These are phyloP conservation scores for Chymomyza caudatula DNA, from an alignment of 2,888 invertebrate species.

Conservation along the genomic window DNA sequence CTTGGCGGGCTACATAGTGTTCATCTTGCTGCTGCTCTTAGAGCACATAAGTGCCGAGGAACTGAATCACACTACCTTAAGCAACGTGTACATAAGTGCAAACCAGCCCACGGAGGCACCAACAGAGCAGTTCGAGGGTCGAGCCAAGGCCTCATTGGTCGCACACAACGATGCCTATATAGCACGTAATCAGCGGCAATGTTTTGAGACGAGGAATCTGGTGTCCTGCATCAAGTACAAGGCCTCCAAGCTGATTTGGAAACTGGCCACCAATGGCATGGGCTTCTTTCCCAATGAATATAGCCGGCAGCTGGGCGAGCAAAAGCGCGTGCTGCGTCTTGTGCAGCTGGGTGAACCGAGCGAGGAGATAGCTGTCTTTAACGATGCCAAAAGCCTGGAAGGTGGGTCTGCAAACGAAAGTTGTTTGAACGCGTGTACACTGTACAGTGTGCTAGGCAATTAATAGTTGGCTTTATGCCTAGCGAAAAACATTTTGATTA, in stretches of 20 bases:
- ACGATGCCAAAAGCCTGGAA: constrained; percentile 69
- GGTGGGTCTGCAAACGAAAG: constrained; percentile 53
- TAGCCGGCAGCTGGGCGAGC: constrained; percentile 58
- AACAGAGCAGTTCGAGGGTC: background rate
- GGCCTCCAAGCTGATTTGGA: constrained; percentile 73
- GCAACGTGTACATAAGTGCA: constrained; percentile 8
- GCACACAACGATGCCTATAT: constrained; percentile 72
- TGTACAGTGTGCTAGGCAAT: constrained; percentile 35
- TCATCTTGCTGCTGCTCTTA: constrained; percentile 45
- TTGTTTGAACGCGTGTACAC: background rate
- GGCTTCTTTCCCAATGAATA: constrained; percentile 75
- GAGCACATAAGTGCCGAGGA: constrained; percentile 22
- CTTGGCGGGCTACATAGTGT: constrained; percentile 34
- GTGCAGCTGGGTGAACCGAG: constrained; percentile 74
- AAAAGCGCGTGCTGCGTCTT: constrained; percentile 56
- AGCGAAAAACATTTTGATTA: background rate
- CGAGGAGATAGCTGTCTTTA: constrained; percentile 66
- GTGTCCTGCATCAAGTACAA: constrained; percentile 76
- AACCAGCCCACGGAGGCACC: background rate
- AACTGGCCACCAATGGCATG: constrained; percentile 73
- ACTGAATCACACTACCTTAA: constrained; percentile 13
- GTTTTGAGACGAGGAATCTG: constrained; percentile 69
- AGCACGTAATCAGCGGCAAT: constrained; percentile 69
- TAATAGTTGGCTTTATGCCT: constrained; percentile 9
- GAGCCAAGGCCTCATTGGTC: constrained; percentile 29